Evolutionary conservation across 1,140 invertebrate genomes (phyloP).

Genomic region (Pollicipes pollicipes): DNA sequence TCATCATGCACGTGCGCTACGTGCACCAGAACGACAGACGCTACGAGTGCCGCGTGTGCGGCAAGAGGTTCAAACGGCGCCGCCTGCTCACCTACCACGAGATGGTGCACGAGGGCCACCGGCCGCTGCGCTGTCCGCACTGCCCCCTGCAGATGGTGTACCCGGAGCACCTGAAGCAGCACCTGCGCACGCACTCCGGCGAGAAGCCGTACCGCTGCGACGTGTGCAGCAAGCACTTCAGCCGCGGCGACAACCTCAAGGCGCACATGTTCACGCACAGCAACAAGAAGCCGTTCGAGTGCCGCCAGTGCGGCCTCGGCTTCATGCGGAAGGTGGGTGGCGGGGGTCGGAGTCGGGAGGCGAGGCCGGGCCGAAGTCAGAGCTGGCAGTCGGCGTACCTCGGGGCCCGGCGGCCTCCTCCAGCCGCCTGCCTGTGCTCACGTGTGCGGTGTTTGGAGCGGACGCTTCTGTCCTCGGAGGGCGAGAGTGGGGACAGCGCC

Average conservation of each 20-base stretch:
- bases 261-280: constrained; percentile 67
- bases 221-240: constrained; percentile 70
- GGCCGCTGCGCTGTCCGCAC: constrained; percentile 50
- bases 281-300: constrained; percentile 70
- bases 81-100: constrained; percentile 59
- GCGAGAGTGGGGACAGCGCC: too few species aligned
- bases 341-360: too few species aligned
- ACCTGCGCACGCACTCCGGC: constrained; percentile 55
- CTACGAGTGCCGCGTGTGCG: constrained; percentile 32
- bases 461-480: too few species aligned
- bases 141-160: constrained; percentile 63
- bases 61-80: constrained; percentile 51
- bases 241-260: constrained; percentile 63
- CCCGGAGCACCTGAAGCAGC: constrained; percentile 66
- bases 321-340: constrained; percentile 50
- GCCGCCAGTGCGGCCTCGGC: constrained; percentile 53
- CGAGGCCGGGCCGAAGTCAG: too few species aligned
- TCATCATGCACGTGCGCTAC: constrained; percentile 41
- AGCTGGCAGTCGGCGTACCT: too few species aligned
- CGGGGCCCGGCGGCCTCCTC: too few species aligned
- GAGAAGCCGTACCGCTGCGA: constrained; percentile 61
- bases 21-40: constrained; percentile 59
- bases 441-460: too few species aligned
- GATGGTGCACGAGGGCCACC: constrained; percentile 60
- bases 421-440: too few species aligned